phyloP scores from a whole-genome alignment of 2,888 invertebrate genomes.

The Caenorhabditis becei region DNA sequence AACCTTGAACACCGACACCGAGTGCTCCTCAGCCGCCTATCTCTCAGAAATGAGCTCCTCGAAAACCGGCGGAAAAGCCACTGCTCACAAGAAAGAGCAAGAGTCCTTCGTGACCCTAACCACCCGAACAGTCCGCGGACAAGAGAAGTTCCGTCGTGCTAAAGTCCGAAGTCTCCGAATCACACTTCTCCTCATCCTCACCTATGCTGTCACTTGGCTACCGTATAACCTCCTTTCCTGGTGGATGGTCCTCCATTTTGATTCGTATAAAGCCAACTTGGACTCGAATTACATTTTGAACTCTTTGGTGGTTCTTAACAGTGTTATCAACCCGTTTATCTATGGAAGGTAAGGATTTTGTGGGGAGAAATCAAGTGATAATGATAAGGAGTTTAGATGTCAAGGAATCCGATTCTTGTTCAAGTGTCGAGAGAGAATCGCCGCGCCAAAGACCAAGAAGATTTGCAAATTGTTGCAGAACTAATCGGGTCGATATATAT shows the following conservation, averaged over 20 bases:
- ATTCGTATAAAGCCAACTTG: slow-evolving; percentile 66
- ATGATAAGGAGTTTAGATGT: slow-evolving; percentile 54
- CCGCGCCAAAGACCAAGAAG: slow-evolving; percentile 54
- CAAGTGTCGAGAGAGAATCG: slow-evolving; percentile 56
- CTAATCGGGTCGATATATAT: neutral
- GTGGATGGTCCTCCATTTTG: slow-evolving; percentile 72
- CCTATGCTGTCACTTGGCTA: slow-evolving; percentile 75
- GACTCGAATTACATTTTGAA: slow-evolving; percentile 71
- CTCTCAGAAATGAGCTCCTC: slow-evolving; percentile 71
- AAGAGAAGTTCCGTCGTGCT: slow-evolving; percentile 73
- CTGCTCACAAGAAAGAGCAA: slow-evolving; percentile 51
- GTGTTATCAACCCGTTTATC: slow-evolving; percentile 76
- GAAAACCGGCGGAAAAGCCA: slow-evolving; percentile 55
- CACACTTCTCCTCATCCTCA: slow-evolving; percentile 74
- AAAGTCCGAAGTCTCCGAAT: slow-evolving; percentile 72
- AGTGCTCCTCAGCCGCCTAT: slow-evolving; percentile 68
- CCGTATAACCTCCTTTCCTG: slow-evolving; percentile 76
- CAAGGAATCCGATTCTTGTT: slow-evolving; percentile 68
- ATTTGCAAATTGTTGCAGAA: slow-evolving; percentile 55
- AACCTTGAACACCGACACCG: slow-evolving; percentile 68
- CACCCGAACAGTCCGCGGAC: slow-evolving; percentile 67
- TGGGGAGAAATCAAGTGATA: neutral
- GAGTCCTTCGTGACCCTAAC: slow-evolving; percentile 64
- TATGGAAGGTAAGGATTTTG: slow-evolving; percentile 73
- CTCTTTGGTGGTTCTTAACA: slow-evolving; percentile 73